A percentile compares a stretch with the other conserved stretches of the same genome.
phyloP scores from a whole-genome alignment of 2,888 invertebrate species.

The Noctua comes region DNA sequence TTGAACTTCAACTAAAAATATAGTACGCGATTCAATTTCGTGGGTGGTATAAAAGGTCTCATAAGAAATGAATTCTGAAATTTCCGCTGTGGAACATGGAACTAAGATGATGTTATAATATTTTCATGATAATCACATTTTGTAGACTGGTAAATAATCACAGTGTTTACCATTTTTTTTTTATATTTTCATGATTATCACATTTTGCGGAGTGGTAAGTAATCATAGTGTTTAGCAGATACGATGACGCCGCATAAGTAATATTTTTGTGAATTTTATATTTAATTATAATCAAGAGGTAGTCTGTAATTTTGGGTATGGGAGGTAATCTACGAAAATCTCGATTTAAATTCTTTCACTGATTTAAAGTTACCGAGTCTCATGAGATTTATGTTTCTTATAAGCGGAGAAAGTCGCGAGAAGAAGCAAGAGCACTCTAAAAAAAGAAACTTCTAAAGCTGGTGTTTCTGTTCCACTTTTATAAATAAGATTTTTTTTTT shows the following conservation, averaged over 20 bases:
- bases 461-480: neutral
- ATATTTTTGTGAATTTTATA: neutral
- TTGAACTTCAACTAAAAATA: slow-evolving; percentile 34
- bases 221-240: neutral
- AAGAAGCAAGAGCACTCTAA: neutral
- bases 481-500: too few relatives aligned
- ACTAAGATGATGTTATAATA: too few relatives aligned
- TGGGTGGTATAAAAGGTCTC: neutral
- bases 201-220: neutral
- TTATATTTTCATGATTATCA: neutral
- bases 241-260: neutral
- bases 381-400: neutral
- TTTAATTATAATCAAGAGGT: neutral
- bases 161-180: too few relatives aligned
- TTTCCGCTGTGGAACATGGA: neutral
- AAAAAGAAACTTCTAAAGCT: neutral
- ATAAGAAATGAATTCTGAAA: neutral
- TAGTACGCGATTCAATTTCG: neutral
- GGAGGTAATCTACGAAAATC: neutral
- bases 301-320: neutral
- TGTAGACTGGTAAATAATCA: neutral
- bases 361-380: neutral
- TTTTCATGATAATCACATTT: neutral
- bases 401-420: neutral
- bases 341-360: neutral